Percentiles rank a stretch among this genome's conserved stretches.
phyloP scores from a whole-genome alignment of 2,113 vertebrate genomes.

The Poeciliopsis occidentalis region DNA sequence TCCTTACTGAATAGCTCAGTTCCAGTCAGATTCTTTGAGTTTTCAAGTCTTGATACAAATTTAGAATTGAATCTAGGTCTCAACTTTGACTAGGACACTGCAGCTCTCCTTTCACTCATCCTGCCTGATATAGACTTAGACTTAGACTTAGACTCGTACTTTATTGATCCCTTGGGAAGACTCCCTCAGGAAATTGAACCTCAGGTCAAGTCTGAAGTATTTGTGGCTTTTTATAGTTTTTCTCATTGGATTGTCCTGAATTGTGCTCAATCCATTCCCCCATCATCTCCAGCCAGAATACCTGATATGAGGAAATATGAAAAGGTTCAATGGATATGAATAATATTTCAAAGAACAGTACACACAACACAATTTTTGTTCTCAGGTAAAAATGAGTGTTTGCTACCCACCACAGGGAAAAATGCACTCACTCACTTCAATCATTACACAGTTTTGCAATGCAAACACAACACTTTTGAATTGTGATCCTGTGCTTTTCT shows the following conservation, averaged over 20 bases:
- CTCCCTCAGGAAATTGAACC: no score
- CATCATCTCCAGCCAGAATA: neutral
- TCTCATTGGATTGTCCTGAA: neutral
- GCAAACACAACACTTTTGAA: conserved; percentile 49
- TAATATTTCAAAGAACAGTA: neutral
- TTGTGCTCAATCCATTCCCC: neutral
- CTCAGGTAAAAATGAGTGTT: neutral
- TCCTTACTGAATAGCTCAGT: neutral
- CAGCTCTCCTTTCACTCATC: neutral
- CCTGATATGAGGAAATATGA: neutral
- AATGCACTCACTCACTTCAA: conserved; percentile 38
- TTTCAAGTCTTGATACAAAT: neutral
- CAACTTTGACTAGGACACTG: neutral
- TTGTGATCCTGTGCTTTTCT: conserved; percentile 64
- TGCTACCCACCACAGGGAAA: conserved; percentile 2
- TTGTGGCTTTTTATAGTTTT: neutral
- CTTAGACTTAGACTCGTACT: no score
- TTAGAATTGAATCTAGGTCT: neutral
- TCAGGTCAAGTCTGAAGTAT: neutral
- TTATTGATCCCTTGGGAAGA: no score
- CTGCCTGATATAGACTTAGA: neutral
- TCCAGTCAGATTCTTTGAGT: neutral
- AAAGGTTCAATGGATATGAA: neutral
- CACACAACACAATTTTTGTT: neutral
- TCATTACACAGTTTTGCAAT: conserved; percentile 36